A percentile compares a stretch with the other conserved stretches of the same genome.
Evolutionary conservation across 2,113 vertebrate species (phyloP).

Genomic region (human): GRCh38 chr2:180258001-180258500

Average conservation of each 20-base stretch:
- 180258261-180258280: slow-evolving; percentile 41
- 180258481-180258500: slow-evolving; percentile 82
- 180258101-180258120: slow-evolving; percentile 43
- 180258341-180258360: slow-evolving; percentile 79
- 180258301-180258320: slow-evolving; percentile 53
- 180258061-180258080: slow-evolving; percentile 61
- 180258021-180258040: not conserved
- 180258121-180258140: slow-evolving; percentile 71
- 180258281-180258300: slow-evolving; percentile 13
- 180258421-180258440: slow-evolving; percentile 78
- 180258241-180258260: slow-evolving; percentile 12
- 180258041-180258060: slow-evolving; percentile 40
- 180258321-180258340: slow-evolving; percentile 72
- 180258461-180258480: slow-evolving; percentile 78
- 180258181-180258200: slow-evolving; percentile 61
- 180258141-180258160: slow-evolving; percentile 73
- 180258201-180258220: slow-evolving; percentile 20
- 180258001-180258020: not conserved
- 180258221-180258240: slow-evolving; percentile 50
- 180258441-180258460: slow-evolving; percentile 81
- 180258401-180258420: slow-evolving; percentile 65
- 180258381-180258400: slow-evolving; percentile 65
- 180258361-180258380: slow-evolving; percentile 61
- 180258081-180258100: slow-evolving; percentile 54
- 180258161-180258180: slow-evolving; percentile 63